Evolutionary conservation across 1,140 invertebrate species (phyloP), one percentile per base, ranked within the genome.

Genomic region (Euwallacea similis): DNA sequence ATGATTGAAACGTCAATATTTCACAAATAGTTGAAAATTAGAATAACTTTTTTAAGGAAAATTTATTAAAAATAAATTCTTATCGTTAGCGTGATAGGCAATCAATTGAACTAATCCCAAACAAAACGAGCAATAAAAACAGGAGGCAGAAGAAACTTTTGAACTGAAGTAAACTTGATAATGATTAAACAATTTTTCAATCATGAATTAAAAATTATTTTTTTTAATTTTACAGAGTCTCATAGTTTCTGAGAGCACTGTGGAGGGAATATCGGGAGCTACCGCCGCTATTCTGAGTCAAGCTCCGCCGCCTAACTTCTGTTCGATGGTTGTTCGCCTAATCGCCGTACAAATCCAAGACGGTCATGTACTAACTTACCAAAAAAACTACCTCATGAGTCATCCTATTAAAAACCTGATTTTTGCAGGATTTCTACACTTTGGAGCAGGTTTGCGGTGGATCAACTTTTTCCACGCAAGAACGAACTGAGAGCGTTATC

Each of bases 401-500:
- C 16, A 13, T 10, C 6, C 6, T 50, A 50, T 2, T 50, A 56
- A 56, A 0, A 0, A 54, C 13, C 9, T 56, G 7, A 56, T 16
- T 58, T 65, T 58, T 73, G 13, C 33, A 95, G 87, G 95, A 98
- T 77, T 90, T 90, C 66, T 96, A 94, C 81, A 94, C 95, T 0
- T 83, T 99, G 72, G 96, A 99, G 79, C 94, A 96, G 79, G 92
- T 98, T 53, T 98, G 96, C 82, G 94, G 95, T 55, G 91, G 94
- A 21, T 87, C 93, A 3, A 88, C 94, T 75, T 96, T 98, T 78
- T 88, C 91, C n/a, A 90, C 89, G 9, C 90, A 93, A 79, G 95
- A 98, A 68, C 93, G 96, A 80, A 93, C 94, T 8, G 96, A 98
- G 84, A 96, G 94, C 76, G 92, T 98, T 84, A 86, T 99, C 6